phyloP scores from a whole-genome alignment of 2,113 vertebrate genomes.

The Mormoops blainvillei region DNA sequence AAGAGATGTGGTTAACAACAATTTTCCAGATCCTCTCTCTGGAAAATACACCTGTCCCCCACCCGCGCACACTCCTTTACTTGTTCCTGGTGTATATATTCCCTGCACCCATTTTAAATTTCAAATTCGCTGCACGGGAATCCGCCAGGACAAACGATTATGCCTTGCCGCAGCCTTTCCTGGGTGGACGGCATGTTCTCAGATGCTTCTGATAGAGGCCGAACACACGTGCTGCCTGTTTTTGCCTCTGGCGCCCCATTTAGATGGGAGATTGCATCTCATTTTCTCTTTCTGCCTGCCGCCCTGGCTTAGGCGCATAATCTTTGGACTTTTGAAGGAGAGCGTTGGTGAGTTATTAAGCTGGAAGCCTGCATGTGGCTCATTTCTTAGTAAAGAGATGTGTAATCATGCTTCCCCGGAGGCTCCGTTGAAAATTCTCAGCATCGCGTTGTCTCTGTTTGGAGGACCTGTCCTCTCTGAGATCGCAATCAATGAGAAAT shows the following conservation, averaged over 20 bases:
- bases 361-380: background rate
- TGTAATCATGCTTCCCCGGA: background rate
- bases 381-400: too few species aligned
- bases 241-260: background rate
- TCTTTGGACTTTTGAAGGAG: background rate
- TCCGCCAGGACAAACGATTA: accelerated
- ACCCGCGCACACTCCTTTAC: too few species aligned
- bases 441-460: background rate
- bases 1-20: background rate
- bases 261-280: background rate
- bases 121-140: accelerated
- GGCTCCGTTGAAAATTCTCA: background rate
- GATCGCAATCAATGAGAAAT: background rate
- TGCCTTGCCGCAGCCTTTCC: accelerated
- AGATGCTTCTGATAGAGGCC: background rate
- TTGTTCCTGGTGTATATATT: background rate
- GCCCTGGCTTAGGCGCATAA: background rate
- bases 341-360: background rate
- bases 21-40: background rate
- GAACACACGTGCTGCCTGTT: background rate
- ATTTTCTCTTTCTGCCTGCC: background rate
- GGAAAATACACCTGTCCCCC: background rate
- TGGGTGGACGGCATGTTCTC: background rate
- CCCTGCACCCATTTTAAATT: background rate
- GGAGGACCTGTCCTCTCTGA: background rate